These are phyloP conservation scores for Pseudomyrmex cubaensis DNA, from an alignment of 1,140 invertebrate species.

Conservation along the genomic window DNA sequence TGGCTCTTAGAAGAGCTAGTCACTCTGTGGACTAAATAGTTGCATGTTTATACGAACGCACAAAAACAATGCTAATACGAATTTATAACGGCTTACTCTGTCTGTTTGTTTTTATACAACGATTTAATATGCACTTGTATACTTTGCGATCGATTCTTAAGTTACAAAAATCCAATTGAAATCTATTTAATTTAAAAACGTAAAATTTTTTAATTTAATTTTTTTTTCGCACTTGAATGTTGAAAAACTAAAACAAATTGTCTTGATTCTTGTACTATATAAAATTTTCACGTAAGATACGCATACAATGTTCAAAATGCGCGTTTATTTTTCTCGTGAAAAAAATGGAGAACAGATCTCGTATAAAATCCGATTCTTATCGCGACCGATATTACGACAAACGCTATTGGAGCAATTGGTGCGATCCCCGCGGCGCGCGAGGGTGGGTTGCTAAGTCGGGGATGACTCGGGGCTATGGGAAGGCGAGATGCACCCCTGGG, in stretches of 20 bases:
- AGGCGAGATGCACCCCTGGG: constrained; percentile 76
- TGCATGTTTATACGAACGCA: constrained; percentile 46
- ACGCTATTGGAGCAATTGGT: constrained; percentile 53
- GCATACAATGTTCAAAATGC: not conserved
- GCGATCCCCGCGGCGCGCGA: not conserved
- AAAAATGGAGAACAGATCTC: constrained; percentile 15
- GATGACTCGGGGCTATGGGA: constrained; percentile 65
- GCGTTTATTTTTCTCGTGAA: not conserved
- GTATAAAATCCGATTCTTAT: not conserved
- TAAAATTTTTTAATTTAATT: not conserved
- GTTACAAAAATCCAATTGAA: not conserved
- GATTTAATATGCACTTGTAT: constrained; percentile 11
- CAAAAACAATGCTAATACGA: constrained; percentile 46
- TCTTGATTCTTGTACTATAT: not conserved
- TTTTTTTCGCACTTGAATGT: not conserved
- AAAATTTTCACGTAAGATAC: not conserved
- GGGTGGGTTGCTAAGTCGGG: constrained; percentile 55
- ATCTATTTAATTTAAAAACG: not conserved
- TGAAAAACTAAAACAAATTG: not conserved
- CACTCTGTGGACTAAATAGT: constrained; percentile 59
- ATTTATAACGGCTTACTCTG: not conserved
- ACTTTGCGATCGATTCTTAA: not conserved
- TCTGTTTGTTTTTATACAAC: not conserved
- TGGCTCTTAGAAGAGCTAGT: constrained; percentile 66
- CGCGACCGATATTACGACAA: constrained; percentile 50